Percentiles rank a stretch among this genome's conserved stretches.
phyloP scores from a whole-genome alignment of 2,113 vertebrate species.

The Australoheros scitulus region DNA sequence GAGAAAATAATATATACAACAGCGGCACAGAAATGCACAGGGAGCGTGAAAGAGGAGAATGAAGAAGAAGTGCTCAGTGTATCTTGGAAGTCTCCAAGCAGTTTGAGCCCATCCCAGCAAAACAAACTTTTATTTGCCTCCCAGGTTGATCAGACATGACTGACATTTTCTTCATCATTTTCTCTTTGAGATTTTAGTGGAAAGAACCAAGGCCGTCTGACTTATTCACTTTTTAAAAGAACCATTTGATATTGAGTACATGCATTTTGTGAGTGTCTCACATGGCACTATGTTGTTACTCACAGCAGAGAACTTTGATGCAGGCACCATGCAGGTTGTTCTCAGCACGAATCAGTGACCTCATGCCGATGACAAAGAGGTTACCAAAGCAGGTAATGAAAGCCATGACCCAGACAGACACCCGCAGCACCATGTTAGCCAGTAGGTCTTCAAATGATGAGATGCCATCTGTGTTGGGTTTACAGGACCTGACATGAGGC shows the following conservation, averaged over 20 bases:
- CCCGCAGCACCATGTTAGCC: conserved; percentile 84
- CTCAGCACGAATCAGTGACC: conserved; percentile 85
- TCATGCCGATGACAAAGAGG: conserved; percentile 87
- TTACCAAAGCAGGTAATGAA: conserved; percentile 88
- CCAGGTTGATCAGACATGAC: neutral
- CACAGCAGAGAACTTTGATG: conserved; percentile 89
- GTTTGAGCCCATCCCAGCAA: neutral
- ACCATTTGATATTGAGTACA: neutral
- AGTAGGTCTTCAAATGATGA: conserved; percentile 88
- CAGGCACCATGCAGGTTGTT: conserved; percentile 84
- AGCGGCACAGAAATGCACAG: neutral
- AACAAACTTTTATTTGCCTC: neutral
- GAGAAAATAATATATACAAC: neutral
- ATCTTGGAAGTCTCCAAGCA: neutral
- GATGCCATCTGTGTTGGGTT: conserved; percentile 86
- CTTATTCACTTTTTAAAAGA: neutral
- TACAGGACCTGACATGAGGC: conserved; percentile 83
- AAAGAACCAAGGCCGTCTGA: neutral
- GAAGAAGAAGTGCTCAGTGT: neutral
- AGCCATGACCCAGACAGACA: conserved; percentile 88
- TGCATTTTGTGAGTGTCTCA: neutral
- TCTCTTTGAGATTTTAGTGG: neutral
- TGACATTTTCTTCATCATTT: neutral
- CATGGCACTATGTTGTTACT: conserved; percentile 41
- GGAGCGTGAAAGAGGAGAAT: neutral